Percentiles rank a stretch among this genome's conserved stretches.
Evolutionary conservation across 2,797 vertebrate genomes (phyloP).

Genomic region (Macropus fuliginosus): DNA sequence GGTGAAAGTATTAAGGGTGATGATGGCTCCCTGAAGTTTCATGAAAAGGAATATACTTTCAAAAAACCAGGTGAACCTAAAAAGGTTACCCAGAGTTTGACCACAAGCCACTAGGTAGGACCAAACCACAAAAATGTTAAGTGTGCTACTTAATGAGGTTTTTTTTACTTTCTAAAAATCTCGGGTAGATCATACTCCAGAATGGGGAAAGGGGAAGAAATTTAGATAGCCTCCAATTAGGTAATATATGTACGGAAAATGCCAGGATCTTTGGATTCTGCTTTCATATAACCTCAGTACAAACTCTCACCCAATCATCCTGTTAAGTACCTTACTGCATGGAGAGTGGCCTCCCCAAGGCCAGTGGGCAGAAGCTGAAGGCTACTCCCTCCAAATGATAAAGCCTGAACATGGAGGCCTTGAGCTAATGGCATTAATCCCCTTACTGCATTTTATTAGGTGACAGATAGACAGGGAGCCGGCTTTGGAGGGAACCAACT

Average conservation of each 20-base stretch:
- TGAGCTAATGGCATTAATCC: slow-evolving; percentile 78
- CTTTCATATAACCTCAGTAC: slow-evolving; percentile 38
- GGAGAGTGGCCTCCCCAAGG: slow-evolving; percentile 70
- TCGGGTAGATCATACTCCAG: neutral
- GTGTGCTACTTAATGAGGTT: neutral
- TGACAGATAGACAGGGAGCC: slow-evolving; percentile 80
- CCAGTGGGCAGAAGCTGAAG: slow-evolving; percentile 57
- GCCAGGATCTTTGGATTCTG: slow-evolving; percentile 20
- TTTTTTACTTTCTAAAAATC: neutral
- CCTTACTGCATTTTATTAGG: slow-evolving; percentile 76
- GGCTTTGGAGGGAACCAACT: slow-evolving; percentile 57
- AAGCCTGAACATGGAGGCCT: slow-evolving; percentile 60
- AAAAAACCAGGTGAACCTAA: neutral
- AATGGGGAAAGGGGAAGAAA: slow-evolving; percentile 48
- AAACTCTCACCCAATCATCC: slow-evolving; percentile 40
- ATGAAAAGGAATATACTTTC: neutral
- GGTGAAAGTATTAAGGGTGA: neutral
- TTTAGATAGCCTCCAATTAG: slow-evolving; percentile 59
- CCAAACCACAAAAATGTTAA: neutral
- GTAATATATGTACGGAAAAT: neutral
- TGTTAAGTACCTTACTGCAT: slow-evolving; percentile 58
- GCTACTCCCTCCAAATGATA: slow-evolving; percentile 53
- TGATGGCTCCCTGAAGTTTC: neutral
- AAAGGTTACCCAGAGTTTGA: neutral
- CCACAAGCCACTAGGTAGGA: neutral